Conservation (phyloP, 2,797 vertebrate species). For the Emys orbicularis region DNA sequence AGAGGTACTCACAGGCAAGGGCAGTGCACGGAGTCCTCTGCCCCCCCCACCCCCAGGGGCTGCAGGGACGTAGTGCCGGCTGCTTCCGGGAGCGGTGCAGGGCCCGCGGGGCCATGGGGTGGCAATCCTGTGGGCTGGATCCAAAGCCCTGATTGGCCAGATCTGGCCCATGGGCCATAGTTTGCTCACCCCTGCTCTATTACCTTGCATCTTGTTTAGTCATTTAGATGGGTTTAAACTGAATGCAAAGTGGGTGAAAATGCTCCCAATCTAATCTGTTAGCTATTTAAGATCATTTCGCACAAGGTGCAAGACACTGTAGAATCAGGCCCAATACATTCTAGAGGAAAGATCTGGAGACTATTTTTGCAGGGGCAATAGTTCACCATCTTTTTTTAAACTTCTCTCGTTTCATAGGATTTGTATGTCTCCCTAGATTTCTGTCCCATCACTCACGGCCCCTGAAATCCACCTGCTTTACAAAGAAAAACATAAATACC, state of each 20-base stretch:
- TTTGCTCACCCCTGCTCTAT: neutral
- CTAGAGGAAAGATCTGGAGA: neutral
- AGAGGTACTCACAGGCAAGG: too few species aligned
- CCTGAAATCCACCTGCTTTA: slow-evolving; percentile 55
- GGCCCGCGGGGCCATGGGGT: too few species aligned
- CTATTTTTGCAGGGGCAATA: neutral
- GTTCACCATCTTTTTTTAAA: neutral
- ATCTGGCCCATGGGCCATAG: too few species aligned
- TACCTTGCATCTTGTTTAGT: neutral
- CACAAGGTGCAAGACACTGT: accelerated
- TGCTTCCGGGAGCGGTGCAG: too few species aligned
- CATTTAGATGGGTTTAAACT: neutral
- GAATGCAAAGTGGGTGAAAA: neutral
- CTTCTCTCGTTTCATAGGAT: slow-evolving; percentile 8
- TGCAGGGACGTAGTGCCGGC: too few species aligned
- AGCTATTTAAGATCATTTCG: neutral
- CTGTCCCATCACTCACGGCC: slow-evolving; percentile 56
- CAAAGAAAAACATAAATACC: slow-evolving; percentile 19
- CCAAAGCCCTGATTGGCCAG: too few species aligned
- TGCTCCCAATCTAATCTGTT: neutral
- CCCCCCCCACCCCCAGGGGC: too few species aligned
- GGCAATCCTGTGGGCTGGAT: too few species aligned
- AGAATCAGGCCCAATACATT: neutral
- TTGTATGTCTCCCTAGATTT: slow-evolving; percentile 46
- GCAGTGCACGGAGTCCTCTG: too few species aligned